Evolutionary conservation across 2,113 vertebrate species (phyloP).

Genomic region (Colinus virginianus): DNA sequence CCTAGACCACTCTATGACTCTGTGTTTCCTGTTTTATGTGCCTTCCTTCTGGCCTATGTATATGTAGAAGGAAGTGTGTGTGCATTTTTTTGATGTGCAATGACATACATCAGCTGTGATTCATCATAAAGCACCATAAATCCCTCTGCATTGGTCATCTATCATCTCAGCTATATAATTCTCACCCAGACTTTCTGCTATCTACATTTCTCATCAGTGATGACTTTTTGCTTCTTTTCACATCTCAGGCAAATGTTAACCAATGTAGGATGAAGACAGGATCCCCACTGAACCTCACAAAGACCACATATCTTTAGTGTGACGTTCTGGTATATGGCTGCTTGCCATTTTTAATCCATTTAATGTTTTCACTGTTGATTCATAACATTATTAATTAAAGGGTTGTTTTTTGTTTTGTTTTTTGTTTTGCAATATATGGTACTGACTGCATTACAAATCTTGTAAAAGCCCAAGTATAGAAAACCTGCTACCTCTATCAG

Average conservation of each 20-base stretch:
- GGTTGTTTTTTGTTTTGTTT: no score
- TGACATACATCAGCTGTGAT: neutral
- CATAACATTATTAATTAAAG: neutral
- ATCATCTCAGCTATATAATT: slow-evolving; percentile 16
- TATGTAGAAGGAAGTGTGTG: neutral
- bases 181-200: slow-evolving; percentile 2
- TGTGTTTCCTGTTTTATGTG: neutral
- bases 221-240: slow-evolving; percentile 3
- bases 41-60: neutral
- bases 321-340: neutral
- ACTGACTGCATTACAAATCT: neutral
- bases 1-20: no score
- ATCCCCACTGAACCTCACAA: neutral
- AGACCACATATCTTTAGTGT: neutral
- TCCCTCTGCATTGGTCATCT: neutral
- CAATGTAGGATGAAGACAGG: neutral
- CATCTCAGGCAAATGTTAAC: neutral
- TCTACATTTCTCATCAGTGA: neutral
- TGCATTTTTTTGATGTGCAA: neutral
- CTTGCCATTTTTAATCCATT: slow-evolving; percentile 15
- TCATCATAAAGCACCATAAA: neutral
- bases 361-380: slow-evolving; percentile 13
- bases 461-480: slow-evolving; percentile 43
- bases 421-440: slow-evolving; percentile 30
- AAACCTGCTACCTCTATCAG: neutral